phyloP scores from a whole-genome alignment of 2,797 vertebrate species.

The Neosalanx taihuensis region DNA sequence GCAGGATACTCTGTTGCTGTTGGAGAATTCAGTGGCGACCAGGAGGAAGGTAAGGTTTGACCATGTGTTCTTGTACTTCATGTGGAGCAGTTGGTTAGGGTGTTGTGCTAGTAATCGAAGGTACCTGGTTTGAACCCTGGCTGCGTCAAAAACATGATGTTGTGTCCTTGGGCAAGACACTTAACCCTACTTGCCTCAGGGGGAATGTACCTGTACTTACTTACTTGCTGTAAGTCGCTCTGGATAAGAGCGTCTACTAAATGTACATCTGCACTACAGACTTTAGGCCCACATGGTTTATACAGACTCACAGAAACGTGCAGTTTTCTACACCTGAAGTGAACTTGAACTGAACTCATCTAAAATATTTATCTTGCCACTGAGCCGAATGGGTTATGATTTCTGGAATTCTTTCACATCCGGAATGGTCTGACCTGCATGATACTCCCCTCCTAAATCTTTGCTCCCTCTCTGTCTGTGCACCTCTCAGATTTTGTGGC shows the following conservation, averaged over 20 bases:
- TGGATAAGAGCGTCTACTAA: neutral
- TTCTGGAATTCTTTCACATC: constrained; percentile 37
- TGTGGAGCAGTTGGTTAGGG: too few relatives aligned
- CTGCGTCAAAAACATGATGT: too few relatives aligned
- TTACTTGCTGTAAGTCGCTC: too few relatives aligned
- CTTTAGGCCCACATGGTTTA: neutral
- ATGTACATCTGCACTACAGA: neutral
- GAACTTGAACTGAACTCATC: constrained; percentile 24
- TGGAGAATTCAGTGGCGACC: constrained; percentile 88
- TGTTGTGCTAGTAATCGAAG: too few relatives aligned
- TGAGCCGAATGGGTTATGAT: constrained; percentile 41
- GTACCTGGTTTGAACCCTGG: too few relatives aligned
- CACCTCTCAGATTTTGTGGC: constrained; percentile 83
- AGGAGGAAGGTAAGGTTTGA: constrained; percentile 77
- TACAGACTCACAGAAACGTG: constrained; percentile 9
- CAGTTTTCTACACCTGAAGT: constrained; percentile 19
- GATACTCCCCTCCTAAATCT: constrained; percentile 55
- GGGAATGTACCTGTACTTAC: too few relatives aligned
- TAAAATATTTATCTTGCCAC: constrained; percentile 35
- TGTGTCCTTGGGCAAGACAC: too few relatives aligned
- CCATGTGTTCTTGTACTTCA: neutral
- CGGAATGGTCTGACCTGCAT: constrained; percentile 31
- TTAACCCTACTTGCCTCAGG: too few relatives aligned
- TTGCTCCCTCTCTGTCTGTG: constrained; percentile 43
- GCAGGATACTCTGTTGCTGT: constrained; percentile 89